phyloP scores from a whole-genome alignment of 2,888 invertebrate genomes.

The Mythimna pallens region DNA sequence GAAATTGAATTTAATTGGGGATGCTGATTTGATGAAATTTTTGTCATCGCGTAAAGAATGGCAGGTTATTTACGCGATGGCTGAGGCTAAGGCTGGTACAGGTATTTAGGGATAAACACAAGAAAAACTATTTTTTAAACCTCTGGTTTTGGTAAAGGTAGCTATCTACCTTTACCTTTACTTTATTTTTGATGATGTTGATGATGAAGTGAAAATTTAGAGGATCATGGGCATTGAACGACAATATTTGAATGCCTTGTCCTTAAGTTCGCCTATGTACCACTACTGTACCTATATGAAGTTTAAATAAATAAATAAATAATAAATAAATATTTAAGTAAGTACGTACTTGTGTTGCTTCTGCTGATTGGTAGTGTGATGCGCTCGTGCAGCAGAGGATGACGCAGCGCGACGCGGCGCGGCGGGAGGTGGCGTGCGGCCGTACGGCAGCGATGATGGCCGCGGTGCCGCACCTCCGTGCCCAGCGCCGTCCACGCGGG shows the following conservation, averaged over 20 bases:
- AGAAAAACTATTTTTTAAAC: not conserved
- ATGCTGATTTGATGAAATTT: not conserved
- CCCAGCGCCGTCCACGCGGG: constrained; percentile 91
- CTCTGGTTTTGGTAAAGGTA: too few relatives aligned
- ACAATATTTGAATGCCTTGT: too few relatives aligned
- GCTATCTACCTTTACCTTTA: too few relatives aligned
- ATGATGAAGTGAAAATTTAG: not conserved
- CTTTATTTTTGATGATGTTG: too few relatives aligned
- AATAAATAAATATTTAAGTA: too few relatives aligned
- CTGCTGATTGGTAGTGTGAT: constrained; percentile 80
- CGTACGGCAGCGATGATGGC: constrained; percentile 93
- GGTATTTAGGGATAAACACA: not conserved
- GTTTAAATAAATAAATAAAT: too few relatives aligned
- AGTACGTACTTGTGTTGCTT: constrained; percentile 82
- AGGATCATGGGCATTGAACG: not conserved
- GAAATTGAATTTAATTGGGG: too few relatives aligned
- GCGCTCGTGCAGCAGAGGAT: constrained; percentile 91
- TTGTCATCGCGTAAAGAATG: not conserved
- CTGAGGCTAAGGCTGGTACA: not conserved
- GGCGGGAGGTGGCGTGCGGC: constrained; percentile 86
- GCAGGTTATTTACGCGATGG: too few relatives aligned
- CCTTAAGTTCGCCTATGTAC: too few relatives aligned
- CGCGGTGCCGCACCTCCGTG: constrained; percentile 85
- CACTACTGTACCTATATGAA: too few relatives aligned
- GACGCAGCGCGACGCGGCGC: constrained; percentile 92